phyloP scores from a whole-genome alignment of 2,113 vertebrate genomes.

The Engystomops pustulosus region DNA sequence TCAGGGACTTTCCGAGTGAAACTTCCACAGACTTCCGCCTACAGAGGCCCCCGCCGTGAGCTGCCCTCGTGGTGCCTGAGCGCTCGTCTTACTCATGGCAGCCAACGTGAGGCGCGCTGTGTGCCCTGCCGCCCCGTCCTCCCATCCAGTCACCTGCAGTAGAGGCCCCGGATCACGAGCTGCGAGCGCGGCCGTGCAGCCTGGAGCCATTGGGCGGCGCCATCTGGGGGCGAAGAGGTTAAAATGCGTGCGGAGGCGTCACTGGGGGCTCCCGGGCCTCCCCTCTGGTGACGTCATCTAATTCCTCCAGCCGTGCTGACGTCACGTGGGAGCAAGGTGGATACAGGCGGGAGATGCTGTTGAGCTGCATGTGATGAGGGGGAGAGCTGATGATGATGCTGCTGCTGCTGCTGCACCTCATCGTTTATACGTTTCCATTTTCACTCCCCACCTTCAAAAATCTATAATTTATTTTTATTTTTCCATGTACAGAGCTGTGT shows the following conservation, averaged over 20 bases:
- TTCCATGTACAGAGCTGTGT: too few relatives aligned
- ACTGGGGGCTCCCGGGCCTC: conserved; percentile 22
- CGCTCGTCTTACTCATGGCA: not conserved
- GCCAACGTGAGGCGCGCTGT: too few relatives aligned
- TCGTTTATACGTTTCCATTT: too few relatives aligned
- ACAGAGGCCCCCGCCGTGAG: conserved; percentile 5
- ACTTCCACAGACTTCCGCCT: not conserved
- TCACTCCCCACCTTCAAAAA: too few relatives aligned
- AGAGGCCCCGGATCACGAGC: conserved; percentile 19
- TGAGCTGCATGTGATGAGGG: too few relatives aligned
- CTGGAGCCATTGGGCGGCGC: conserved; percentile 23
- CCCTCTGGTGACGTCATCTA: conserved; percentile 37
- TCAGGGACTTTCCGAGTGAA: not conserved
- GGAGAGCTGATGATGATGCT: too few relatives aligned
- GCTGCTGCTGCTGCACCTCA: too few relatives aligned
- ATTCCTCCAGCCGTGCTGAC: not conserved
- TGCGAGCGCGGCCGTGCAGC: not conserved
- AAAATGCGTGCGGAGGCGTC: conserved; percentile 33
- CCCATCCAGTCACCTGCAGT: not conserved
- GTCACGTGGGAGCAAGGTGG: not conserved
- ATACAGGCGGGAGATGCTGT: not conserved
- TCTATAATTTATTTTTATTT: too few relatives aligned
- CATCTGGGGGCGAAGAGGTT: conserved; percentile 48
- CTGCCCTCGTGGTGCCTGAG: not conserved
- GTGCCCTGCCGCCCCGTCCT: not conserved